Conservation (phyloP, 2,113 vertebrate species). For the Leptobrachium leishanense region DNA sequence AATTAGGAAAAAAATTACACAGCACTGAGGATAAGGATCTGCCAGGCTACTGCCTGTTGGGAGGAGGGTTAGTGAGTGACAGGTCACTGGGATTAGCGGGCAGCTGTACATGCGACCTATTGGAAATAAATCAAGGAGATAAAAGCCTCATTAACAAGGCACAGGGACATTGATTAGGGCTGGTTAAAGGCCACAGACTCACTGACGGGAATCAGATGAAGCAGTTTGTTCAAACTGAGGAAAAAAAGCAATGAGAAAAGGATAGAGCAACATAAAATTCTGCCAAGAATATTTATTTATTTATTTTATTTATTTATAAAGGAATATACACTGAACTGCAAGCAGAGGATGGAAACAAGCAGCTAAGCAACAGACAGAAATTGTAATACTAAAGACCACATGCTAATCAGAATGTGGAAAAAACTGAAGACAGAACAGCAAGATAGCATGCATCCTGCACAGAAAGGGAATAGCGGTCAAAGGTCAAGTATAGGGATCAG, state of each 20-base stretch:
- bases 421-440: too few species aligned
- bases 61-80: slow-evolving; percentile 31
- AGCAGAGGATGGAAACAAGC: neutral
- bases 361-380: too few species aligned
- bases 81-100: slow-evolving; percentile 48
- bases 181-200: slow-evolving; percentile 42
- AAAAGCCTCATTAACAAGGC: slow-evolving; percentile 50
- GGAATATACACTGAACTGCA: neutral
- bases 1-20: slow-evolving; percentile 34
- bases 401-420: too few species aligned
- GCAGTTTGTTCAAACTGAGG: slow-evolving; percentile 40
- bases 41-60: slow-evolving; percentile 33
- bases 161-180: slow-evolving; percentile 48
- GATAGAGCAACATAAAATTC: neutral
- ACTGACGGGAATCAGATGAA: slow-evolving; percentile 49
- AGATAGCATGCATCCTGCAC: too few species aligned
- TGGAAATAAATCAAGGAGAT: slow-evolving; percentile 50
- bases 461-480: too few species aligned
- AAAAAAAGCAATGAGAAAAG: slow-evolving; percentile 1
- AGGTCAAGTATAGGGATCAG: too few species aligned
- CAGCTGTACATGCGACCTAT: slow-evolving; percentile 48
- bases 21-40: slow-evolving; percentile 26
- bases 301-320: too few species aligned
- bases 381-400: too few species aligned
- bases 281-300: too few species aligned